Percentiles rank a stretch among this genome's conserved stretches.
phyloP scores from a whole-genome alignment of 2,797 vertebrate species.

The Sebastes itinus region DNA sequence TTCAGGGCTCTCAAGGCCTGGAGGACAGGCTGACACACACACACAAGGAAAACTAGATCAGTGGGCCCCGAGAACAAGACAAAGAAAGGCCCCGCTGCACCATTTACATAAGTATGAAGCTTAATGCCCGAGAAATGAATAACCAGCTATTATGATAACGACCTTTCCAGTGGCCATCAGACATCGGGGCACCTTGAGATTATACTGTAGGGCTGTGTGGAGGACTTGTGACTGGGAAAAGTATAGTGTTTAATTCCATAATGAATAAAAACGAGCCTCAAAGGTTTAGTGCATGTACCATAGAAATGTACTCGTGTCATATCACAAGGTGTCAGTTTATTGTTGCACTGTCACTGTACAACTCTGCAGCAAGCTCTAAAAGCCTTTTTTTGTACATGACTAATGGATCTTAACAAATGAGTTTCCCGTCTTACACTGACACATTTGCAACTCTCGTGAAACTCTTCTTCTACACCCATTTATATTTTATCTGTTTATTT shows the following conservation, averaged over 20 bases:
- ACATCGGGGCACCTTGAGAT: conserved; percentile 66
- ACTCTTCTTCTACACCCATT: neutral
- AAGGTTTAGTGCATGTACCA: neutral
- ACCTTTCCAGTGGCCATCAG: conserved; percentile 61
- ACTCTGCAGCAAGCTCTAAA: neutral
- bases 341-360: neutral
- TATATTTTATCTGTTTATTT: neutral
- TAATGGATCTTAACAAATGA: conserved; percentile 21
- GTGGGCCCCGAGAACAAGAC: conserved; percentile 57
- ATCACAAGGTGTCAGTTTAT: conserved; percentile 7
- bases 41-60: conserved; percentile 70
- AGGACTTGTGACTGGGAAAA: conserved; percentile 38
- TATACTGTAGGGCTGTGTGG: conserved; percentile 22
- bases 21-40: conserved; percentile 67
- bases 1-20: conserved; percentile 66
- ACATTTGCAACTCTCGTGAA: neutral
- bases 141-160: conserved; percentile 66
- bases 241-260: conserved; percentile 26
- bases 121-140: conserved; percentile 61
- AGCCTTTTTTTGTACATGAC: neutral
- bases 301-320: neutral
- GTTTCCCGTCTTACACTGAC: neutral
- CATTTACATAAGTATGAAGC: conserved; percentile 72
- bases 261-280: conserved; percentile 21
- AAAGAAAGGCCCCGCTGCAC: conserved; percentile 51